Evolutionary conservation across 2,113 vertebrate genomes (phyloP).

Genomic region (Phaethornis superciliosus): DNA sequence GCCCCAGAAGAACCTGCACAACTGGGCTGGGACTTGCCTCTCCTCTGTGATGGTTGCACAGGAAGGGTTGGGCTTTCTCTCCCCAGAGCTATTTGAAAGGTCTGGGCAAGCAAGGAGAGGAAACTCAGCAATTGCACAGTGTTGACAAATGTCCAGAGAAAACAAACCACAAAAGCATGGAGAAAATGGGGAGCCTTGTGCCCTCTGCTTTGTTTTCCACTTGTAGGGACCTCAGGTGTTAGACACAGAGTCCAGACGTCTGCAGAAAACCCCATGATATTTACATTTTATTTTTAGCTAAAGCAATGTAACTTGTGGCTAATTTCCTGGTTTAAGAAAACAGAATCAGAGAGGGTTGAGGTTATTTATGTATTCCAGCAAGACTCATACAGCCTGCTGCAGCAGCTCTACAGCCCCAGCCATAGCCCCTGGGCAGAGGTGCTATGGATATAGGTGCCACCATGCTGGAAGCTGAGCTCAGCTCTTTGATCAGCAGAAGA

Average conservation of each 20-base stretch:
- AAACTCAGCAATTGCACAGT: not conserved
- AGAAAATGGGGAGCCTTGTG: not conserved
- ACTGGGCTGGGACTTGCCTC: not conserved
- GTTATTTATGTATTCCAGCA: not conserved
- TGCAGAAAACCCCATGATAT: not conserved
- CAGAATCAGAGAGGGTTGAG: not conserved
- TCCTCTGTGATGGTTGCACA: not conserved
- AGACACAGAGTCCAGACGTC: not conserved
- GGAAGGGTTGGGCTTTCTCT: not conserved
- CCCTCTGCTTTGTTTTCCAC: not conserved
- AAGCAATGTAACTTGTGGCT: not conserved
- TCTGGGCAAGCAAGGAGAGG: not conserved
- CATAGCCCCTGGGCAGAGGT: not conserved
- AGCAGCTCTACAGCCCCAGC: not conserved
- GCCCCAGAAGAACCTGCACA: not conserved
- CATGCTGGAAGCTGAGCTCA: not conserved
- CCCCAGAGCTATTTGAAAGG: not conserved
- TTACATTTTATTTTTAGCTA: slow-evolving; percentile 14
- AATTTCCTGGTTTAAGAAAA: not conserved
- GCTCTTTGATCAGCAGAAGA: not conserved
- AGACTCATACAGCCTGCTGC: not conserved
- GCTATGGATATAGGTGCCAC: not conserved
- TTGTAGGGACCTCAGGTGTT: not conserved
- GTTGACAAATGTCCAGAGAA: not conserved
- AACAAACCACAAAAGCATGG: not conserved